phyloP scores from a whole-genome alignment of 2,797 vertebrate genomes.

The Lepilemur ruficaudatus region DNA sequence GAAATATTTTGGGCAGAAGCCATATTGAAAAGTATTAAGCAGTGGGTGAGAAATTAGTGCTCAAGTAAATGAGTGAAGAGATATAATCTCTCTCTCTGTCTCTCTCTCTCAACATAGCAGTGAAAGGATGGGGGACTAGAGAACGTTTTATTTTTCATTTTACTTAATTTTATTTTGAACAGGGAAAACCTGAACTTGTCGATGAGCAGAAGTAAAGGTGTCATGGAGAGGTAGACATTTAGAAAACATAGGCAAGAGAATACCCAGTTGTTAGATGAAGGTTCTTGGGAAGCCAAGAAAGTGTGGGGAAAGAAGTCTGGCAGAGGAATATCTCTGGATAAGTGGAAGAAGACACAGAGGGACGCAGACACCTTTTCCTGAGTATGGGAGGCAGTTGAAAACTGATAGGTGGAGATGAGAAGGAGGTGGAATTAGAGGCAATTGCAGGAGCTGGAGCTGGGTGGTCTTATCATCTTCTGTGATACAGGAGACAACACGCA shows the following conservation, averaged over 20 bases:
- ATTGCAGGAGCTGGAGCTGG: too few relatives aligned
- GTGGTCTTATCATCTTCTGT: not conserved
- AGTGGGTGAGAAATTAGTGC: not conserved
- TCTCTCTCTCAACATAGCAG: not conserved
- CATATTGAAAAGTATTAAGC: not conserved
- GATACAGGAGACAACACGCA: not conserved
- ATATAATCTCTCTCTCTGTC: not conserved
- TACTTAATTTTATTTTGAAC: not conserved
- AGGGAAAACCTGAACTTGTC: not conserved
- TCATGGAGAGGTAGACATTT: not conserved
- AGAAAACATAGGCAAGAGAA: not conserved
- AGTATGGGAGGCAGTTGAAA: not conserved
- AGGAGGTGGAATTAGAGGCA: not conserved
- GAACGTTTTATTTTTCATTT: not conserved
- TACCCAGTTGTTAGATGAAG: not conserved
- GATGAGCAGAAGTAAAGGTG: not conserved
- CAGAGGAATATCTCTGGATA: not conserved
- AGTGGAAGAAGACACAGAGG: not conserved
- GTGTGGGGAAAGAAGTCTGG: not conserved
- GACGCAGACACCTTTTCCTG: not conserved
- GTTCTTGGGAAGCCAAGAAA: not conserved
- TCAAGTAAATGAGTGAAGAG: not conserved
- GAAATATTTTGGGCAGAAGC: not conserved
- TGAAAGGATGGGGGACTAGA: not conserved
- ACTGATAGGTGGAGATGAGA: not conserved